Evolutionary conservation across 2,888 invertebrate genomes (phyloP), one percentile per base, ranked within the genome.

Genomic region (Cactoblastis cactorum): DNA sequence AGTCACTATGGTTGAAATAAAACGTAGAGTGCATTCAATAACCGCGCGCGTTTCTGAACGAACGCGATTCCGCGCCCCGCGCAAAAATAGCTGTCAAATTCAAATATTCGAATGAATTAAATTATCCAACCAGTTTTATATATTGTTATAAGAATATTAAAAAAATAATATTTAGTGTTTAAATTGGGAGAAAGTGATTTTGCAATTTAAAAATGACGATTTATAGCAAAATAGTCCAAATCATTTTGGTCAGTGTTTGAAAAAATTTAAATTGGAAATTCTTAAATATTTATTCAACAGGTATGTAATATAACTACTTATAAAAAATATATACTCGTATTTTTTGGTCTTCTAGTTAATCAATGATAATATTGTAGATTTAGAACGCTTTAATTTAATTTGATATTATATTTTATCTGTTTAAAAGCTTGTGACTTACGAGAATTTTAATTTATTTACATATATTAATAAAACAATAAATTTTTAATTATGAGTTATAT

Each of bases 141-240:
- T n/a, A 6, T 32, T 32, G 3, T 32, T 32, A 11, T 33, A 12
- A 12, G 1, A 6, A 55, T 37, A 56, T 49, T 17, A 33, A 41
- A 47, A 53, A 52, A 24, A 15, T 54, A 54, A 51, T 51, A 39
- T n/a, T n/a, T n/a, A n/a, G n/a, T 14, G 34, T 45, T 14, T 41
- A 0, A 15, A 32, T 43, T 34, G 14, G 8, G 12, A 17, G 17
- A 12, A 5, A 34, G 33, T 46, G 35, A 1, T 17, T 28, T 17
- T 24, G 11, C 3, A 11, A 18, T n/a, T n/a, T n/a, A 15, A 83
- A 71, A 66, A 90, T 90, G 89, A 89, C 89, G 11, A 82, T 90
- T 58, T 89, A 89, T 71, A 86, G 89, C 65, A 90, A 88, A 80
- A 79, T 90, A 52, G 89, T 90, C 54, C 89, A 90, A 66, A 90